Conservation (phyloP, 2,888 invertebrate species). For the Oconnorella tubifera region DNA sequence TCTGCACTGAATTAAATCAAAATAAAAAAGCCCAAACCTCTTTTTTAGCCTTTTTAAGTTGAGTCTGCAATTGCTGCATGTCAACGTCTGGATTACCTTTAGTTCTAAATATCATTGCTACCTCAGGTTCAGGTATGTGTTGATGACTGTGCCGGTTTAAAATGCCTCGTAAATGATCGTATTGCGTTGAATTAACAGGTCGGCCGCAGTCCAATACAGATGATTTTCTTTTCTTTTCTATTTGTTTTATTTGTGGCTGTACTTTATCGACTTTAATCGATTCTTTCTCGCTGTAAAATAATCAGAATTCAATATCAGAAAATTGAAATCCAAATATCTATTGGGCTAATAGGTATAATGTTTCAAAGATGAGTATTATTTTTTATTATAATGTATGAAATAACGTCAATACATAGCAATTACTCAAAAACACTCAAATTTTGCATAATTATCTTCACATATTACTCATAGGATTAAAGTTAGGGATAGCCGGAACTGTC, state of each 20-base stretch:
- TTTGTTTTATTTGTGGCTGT: neutral
- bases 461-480: too few species aligned
- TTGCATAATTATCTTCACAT: too few species aligned
- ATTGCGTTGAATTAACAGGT: conserved; percentile 77
- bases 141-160: conserved; percentile 78
- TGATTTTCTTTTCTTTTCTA: conserved; percentile 28
- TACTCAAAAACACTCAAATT: too few species aligned
- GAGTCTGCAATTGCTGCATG: conserved; percentile 49
- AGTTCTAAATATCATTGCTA: conserved; percentile 52
- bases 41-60: conserved; percentile 46
- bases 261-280: neutral
- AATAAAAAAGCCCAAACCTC: too few species aligned
- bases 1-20: too few species aligned
- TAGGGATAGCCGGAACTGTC: too few species aligned
- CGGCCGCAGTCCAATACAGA: conserved; percentile 66
- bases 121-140: conserved; percentile 73
- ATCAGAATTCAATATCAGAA: neutral
- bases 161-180: conserved; percentile 81
- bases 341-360: neutral
- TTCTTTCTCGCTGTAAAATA: neutral
- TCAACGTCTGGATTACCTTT: conserved; percentile 47
- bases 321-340: neutral
- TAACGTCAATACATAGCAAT: too few species aligned
- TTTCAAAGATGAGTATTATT: neutral
- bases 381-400: neutral